Evolutionary conservation across 1,140 invertebrate species (phyloP).

Genomic region (Procambarus virginalis): DNA sequence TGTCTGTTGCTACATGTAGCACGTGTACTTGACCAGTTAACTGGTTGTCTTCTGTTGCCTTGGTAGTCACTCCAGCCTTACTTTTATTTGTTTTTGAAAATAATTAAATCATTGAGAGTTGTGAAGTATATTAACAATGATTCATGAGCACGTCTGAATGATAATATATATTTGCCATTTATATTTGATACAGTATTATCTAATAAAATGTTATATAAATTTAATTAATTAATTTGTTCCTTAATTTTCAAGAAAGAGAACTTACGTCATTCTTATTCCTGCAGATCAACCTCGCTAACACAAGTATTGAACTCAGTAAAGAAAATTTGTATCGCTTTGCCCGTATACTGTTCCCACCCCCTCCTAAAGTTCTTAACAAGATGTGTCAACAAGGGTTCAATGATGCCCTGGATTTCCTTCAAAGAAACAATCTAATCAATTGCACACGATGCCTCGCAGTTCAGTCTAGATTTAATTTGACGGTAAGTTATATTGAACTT

Average conservation of each 20-base stretch:
- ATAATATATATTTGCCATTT: no score
- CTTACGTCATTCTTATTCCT: conserved; percentile 70
- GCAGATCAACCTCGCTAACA: conserved; percentile 93
- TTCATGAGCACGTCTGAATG: no score
- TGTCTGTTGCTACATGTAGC: no score
- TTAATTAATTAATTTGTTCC: neutral
- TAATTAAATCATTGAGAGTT: no score
- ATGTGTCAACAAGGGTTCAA: conserved; percentile 99
- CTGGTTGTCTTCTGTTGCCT: no score
- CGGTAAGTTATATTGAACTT: conserved; percentile 1
- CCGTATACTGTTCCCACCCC: conserved; percentile 94
- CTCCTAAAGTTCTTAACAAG: conserved; percentile 90
- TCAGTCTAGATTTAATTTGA: conserved; percentile 86
- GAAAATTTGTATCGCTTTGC: conserved; percentile 95
- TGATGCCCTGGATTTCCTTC: conserved; percentile 93
- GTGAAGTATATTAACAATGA: no score
- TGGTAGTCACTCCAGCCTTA: no score
- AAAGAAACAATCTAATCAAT: conserved; percentile 91
- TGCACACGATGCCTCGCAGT: conserved; percentile 89
- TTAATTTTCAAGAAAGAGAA: neutral
- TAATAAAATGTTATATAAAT: no score
- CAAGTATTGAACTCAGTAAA: conserved; percentile 93
- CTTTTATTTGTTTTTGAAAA: no score
- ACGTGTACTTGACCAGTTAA: no score
- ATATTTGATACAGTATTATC: no score